phyloP scores from a whole-genome alignment of 1,140 invertebrate genomes.

The Musca vetustissima region DNA sequence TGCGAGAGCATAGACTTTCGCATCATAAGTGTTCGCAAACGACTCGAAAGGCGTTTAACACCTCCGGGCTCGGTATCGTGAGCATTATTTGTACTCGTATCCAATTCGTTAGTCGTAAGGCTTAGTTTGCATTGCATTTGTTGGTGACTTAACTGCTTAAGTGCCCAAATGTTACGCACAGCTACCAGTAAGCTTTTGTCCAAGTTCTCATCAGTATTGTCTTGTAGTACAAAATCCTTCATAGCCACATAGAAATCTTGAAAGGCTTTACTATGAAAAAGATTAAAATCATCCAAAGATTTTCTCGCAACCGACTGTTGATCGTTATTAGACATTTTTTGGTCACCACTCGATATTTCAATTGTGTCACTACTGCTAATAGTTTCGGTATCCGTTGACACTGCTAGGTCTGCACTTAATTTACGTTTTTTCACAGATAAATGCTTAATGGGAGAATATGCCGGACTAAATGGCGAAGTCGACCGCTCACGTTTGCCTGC shows the following conservation, averaged over 20 bases:
- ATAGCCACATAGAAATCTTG: slow-evolving; percentile 20
- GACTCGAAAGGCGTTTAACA: slow-evolving; percentile 42
- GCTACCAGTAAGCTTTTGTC: slow-evolving; percentile 22
- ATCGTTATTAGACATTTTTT: neutral
- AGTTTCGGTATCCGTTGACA: too few species aligned
- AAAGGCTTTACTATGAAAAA: slow-evolving; percentile 16
- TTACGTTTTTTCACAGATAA: slow-evolving; percentile 14
- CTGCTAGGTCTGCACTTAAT: neutral
- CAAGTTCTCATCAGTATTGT: slow-evolving; percentile 23
- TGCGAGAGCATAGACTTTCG: slow-evolving; percentile 15
- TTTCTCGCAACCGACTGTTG: neutral
- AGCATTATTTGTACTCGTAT: neutral
- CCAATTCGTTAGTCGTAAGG: too few species aligned
- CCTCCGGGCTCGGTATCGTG: neutral
- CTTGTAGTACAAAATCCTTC: slow-evolving; percentile 28
- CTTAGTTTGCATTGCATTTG: slow-evolving; percentile 23
- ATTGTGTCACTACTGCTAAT: neutral
- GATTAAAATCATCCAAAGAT: slow-evolving; percentile 12
- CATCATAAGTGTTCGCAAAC: slow-evolving; percentile 35
- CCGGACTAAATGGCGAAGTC: slow-evolving; percentile 41
- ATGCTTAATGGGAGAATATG: slow-evolving; percentile 42
- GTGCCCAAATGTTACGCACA: slow-evolving; percentile 27
- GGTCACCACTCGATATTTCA: slow-evolving; percentile 13
- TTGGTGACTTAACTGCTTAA: slow-evolving; percentile 26
- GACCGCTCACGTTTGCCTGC: slow-evolving; percentile 44